These are phyloP conservation scores for Drosophila lacicola DNA, from an alignment of 2,888 invertebrate species.

Conservation along the genomic window DNA sequence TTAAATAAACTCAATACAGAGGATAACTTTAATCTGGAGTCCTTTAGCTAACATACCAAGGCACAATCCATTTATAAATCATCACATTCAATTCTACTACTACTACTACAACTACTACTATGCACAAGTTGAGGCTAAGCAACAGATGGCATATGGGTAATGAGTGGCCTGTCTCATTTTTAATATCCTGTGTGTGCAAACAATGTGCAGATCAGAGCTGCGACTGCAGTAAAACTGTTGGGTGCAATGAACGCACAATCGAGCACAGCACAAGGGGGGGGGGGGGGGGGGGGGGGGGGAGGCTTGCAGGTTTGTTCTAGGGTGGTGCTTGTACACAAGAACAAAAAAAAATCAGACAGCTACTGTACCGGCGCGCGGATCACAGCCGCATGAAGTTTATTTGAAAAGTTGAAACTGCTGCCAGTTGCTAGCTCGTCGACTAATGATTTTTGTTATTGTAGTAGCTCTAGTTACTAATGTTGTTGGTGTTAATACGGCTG, in stretches of 20 bases:
- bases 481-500: constrained; percentile 26
- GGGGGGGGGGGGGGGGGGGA: too few species aligned
- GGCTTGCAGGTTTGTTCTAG: background rate
- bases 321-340: constrained; percentile 13
- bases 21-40: too few species aligned
- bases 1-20: background rate
- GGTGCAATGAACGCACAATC: constrained; percentile 78
- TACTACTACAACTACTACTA: background rate
- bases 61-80: constrained; percentile 1
- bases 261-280: constrained; percentile 38
- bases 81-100: constrained; percentile 7
- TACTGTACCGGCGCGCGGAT: constrained; percentile 37
- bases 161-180: constrained; percentile 53
- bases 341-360: constrained; percentile 29
- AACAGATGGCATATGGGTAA: constrained; percentile 36
- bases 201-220: constrained; percentile 45
- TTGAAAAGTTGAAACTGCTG: constrained; percentile 70
- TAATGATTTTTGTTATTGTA: constrained; percentile 32
- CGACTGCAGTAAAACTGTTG: constrained; percentile 41
- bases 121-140: background rate
- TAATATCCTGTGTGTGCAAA: constrained; percentile 66
- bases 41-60: background rate
- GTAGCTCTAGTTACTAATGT: constrained; percentile 16
- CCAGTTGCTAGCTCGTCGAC: constrained; percentile 47
- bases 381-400: constrained; percentile 68